Evolutionary conservation across 2,888 invertebrate genomes (phyloP).

Genomic region (Brachylomia viminalis): DNA sequence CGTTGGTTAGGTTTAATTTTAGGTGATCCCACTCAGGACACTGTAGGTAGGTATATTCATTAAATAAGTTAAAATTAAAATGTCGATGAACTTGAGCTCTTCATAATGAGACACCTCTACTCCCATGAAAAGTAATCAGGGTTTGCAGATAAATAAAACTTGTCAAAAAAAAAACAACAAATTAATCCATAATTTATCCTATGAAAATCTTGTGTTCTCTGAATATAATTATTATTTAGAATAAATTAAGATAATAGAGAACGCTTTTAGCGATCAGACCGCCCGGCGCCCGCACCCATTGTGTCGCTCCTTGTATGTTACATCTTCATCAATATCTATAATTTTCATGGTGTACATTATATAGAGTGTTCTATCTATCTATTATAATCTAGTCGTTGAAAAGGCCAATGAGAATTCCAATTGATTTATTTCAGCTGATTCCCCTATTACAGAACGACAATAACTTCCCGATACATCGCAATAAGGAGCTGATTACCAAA

Average conservation of each 20-base stretch:
- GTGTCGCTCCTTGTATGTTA: not conserved
- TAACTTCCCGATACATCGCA: slow-evolving; percentile 25
- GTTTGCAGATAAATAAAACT: not conserved
- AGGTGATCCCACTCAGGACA: slow-evolving; percentile 10
- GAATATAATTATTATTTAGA: not conserved
- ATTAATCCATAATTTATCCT: not conserved
- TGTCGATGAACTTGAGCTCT: slow-evolving; percentile 2
- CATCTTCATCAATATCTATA: not conserved
- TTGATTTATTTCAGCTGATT: not conserved
- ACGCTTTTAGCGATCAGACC: not conserved
- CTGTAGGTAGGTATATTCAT: not conserved
- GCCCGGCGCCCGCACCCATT: no score
- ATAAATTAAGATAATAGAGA: no score
- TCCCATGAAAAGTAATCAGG: not conserved
- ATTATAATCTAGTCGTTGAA: not conserved
- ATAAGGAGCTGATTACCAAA: slow-evolving; percentile 56
- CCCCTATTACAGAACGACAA: not conserved
- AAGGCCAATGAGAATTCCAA: not conserved
- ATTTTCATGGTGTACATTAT: not conserved
- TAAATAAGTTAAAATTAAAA: not conserved
- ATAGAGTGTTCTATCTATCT: not conserved
- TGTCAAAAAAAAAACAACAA: not conserved
- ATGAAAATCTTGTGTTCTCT: not conserved
- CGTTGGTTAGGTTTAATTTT: slow-evolving; percentile 13
- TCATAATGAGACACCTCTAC: not conserved